Base-by-base conservation (phyloP, 2,888 invertebrate species). In the Carpatolechia fugitivella region DNA sequence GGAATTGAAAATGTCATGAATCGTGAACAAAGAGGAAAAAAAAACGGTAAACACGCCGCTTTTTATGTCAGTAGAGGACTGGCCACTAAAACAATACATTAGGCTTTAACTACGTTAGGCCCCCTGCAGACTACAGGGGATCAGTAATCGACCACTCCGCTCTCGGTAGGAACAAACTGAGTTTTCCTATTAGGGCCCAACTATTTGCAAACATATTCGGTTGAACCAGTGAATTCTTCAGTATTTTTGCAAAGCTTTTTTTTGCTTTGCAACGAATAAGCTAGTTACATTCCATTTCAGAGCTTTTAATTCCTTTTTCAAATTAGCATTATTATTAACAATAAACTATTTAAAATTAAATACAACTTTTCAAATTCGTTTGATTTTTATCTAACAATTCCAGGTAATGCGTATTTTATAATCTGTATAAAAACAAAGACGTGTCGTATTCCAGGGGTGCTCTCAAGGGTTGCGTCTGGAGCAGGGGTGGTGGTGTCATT, bases 401-500 rank as follows among this genome's bases (percentile, higher is more conserved):
- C 16, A 49, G 49, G 49, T 51, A 40, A 51, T 38, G 3, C 14
- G 38, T n/a, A 51, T 16, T 51, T 38, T 51, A 38, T 51, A 51
- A 29, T 40, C 51, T 40, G 51, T 38, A 14, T 13, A 40, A 30
- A 30, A 38, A 52, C 31, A 31, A 52, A 31, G 40, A 44, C 44
- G 20, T 10, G 20, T 41, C 20, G 56, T 56, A 58, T 59, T 64
- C 58, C 61, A 59, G 55, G 60, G 61, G 68, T 70, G 71, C 69
- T 70, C 70, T 76, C 69, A 78, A 80, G 80, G 79, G 82, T 76
- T 80, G 61, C 54, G 66, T 66, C 69, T 65, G 58, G 56, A 63
- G 56, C 65, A 68, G 73, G 80, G 77, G 74, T 77, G 80, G 74
- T 77, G 80, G 73, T 71, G 80, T 80, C 82, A 82, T 84, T 84